phyloP scores from a whole-genome alignment of 2,797 vertebrate genomes.

The Platalea minor region DNA sequence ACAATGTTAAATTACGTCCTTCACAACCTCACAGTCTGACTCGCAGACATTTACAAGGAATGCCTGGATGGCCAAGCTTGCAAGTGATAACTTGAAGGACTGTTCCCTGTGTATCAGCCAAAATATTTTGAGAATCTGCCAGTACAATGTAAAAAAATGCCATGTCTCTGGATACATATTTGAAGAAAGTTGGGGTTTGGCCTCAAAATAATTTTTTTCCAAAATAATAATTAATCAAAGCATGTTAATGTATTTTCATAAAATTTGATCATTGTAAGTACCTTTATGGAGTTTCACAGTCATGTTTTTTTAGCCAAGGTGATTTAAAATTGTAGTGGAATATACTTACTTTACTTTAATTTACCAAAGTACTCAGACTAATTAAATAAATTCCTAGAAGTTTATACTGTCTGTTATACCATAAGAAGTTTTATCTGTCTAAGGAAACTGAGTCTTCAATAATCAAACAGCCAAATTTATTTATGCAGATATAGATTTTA shows the following conservation, averaged over 20 bases:
- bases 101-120: background rate
- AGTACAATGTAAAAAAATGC: background rate
- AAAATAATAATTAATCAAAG: background rate
- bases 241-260: background rate
- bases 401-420: background rate
- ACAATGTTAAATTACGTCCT: background rate
- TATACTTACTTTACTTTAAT: background rate
- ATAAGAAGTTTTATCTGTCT: background rate
- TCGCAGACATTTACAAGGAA: slow-evolving; percentile 1
- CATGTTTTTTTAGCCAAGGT: background rate
- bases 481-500: background rate
- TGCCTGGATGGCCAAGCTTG: background rate
- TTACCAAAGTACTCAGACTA: background rate
- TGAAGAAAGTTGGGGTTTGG: background rate
- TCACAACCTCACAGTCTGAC: background rate
- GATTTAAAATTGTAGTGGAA: background rate
- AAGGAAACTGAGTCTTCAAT: background rate
- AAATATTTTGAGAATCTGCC: slow-evolving; percentile 24
- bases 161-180: background rate
- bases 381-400: slow-evolving; percentile 25
- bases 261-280: background rate
- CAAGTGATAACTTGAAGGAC: slow-evolving; percentile 20
- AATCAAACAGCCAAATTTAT: background rate
- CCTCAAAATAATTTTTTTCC: background rate
- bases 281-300: background rate